phyloP scores from a whole-genome alignment of 2,797 vertebrate species.

The Scolopax bukidnonensis region DNA sequence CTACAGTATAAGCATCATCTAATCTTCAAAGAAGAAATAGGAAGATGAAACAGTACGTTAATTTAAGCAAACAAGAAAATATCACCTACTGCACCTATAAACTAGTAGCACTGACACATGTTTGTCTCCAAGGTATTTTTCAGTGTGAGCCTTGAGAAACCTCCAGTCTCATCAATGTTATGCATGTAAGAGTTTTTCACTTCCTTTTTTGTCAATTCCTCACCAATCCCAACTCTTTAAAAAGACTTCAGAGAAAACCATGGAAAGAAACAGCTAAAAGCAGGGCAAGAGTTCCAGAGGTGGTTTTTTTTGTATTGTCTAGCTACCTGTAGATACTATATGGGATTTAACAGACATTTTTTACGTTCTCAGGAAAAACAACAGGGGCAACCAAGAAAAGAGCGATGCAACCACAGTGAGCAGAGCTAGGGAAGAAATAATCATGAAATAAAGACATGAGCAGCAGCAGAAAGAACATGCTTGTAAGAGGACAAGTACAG shows the following conservation, averaged over 20 bases:
- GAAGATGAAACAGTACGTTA: neutral
- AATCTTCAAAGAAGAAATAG: neutral
- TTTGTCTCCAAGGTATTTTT: neutral
- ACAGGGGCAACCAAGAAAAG: neutral
- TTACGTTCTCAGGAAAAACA: neutral
- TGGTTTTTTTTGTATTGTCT: neutral
- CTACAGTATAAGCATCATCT: neutral
- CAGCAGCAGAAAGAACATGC: neutral
- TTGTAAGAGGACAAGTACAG: neutral
- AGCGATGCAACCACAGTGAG: neutral
- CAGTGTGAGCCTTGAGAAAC: neutral
- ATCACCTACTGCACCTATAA: neutral
- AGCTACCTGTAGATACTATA: neutral
- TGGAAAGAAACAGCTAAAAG: neutral
- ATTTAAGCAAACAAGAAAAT: neutral
- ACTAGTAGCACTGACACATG: neutral
- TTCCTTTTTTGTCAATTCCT: neutral
- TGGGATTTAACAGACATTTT: neutral
- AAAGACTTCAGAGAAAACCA: neutral
- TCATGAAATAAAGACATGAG: neutral
- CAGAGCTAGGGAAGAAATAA: neutral
- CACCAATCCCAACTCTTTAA: neutral
- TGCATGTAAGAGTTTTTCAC: neutral
- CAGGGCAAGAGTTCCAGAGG: neutral
- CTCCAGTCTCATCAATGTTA: neutral